Conservation (phyloP, 2,888 invertebrate genomes). For the Orchesellides sinensis region DNA sequence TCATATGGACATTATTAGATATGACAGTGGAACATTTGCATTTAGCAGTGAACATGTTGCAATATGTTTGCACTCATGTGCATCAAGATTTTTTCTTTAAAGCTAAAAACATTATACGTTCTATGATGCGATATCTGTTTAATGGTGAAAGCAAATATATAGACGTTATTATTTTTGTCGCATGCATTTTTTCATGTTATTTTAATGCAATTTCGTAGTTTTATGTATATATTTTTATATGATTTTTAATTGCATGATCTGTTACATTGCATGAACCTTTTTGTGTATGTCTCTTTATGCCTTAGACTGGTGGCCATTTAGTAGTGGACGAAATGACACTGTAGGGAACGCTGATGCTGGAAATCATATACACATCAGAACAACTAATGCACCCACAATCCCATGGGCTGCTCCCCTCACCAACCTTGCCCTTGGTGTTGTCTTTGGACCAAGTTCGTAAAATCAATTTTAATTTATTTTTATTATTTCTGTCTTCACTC, state of each 20-base stretch:
- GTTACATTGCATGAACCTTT: conserved; percentile 72
- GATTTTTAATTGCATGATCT: conserved; percentile 59
- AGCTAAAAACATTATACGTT: not conserved
- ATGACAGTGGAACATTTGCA: no score
- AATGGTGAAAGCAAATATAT: not conserved
- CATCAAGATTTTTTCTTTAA: no score
- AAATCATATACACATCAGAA: conserved; percentile 69
- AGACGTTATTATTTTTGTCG: not conserved
- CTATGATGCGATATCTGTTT: not conserved
- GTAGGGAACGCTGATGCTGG: conserved; percentile 72
- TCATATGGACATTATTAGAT: no score
- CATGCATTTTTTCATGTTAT: not conserved
- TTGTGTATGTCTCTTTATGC: conserved; percentile 70
- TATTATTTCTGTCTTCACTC: conserved; percentile 25
- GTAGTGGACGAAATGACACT: conserved; percentile 74
- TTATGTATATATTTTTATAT: not conserved
- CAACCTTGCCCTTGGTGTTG: conserved; percentile 75
- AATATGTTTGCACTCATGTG: no score
- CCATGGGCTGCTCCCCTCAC: conserved; percentile 75
- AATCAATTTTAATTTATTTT: conserved; percentile 66
- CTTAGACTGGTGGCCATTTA: conserved; percentile 75
- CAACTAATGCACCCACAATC: conserved; percentile 69
- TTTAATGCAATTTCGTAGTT: not conserved
- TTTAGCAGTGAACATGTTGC: no score
- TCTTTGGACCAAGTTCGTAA: conserved; percentile 75